Evolutionary conservation across 2,113 vertebrate genomes (phyloP).

Genomic region (Nipponia nippon): DNA sequence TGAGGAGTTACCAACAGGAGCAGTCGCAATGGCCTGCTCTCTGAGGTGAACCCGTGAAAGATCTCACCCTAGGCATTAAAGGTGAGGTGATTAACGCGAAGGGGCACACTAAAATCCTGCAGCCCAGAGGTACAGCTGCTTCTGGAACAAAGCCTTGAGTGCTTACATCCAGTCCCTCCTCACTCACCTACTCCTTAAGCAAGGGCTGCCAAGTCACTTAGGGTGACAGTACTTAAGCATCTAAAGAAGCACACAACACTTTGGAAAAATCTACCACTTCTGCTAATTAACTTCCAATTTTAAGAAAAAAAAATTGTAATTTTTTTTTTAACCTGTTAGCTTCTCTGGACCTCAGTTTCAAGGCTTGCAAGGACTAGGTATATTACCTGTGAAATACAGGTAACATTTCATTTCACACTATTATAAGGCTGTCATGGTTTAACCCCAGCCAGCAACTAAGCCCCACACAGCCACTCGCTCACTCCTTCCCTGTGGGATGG

Average conservation of each 20-base stretch:
- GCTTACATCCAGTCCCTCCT: background rate
- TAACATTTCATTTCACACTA: background rate
- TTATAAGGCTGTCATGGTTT: background rate
- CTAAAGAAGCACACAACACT: background rate
- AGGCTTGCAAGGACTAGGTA: background rate
- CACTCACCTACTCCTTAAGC: background rate
- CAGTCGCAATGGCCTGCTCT: accelerated
- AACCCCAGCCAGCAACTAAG: too few species aligned
- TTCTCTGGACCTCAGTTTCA: background rate
- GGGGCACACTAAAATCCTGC: background rate
- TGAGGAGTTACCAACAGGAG: background rate
- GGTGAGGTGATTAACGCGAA: background rate
- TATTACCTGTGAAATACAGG: background rate
- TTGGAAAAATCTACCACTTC: background rate
- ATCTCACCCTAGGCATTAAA: background rate
- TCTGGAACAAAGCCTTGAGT: background rate
- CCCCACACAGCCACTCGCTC: too few species aligned
- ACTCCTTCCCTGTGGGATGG: too few species aligned
- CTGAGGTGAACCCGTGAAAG: background rate
- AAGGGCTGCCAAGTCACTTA: background rate
- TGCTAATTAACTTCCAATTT: background rate
- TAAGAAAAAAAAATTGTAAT: background rate
- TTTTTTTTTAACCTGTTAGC: background rate
- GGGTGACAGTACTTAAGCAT: background rate
- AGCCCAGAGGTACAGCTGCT: background rate